Evolutionary conservation across 2,113 vertebrate species (phyloP), one percentile per base, ranked within the genome.

Genomic region (Xenopus borealis): DNA sequence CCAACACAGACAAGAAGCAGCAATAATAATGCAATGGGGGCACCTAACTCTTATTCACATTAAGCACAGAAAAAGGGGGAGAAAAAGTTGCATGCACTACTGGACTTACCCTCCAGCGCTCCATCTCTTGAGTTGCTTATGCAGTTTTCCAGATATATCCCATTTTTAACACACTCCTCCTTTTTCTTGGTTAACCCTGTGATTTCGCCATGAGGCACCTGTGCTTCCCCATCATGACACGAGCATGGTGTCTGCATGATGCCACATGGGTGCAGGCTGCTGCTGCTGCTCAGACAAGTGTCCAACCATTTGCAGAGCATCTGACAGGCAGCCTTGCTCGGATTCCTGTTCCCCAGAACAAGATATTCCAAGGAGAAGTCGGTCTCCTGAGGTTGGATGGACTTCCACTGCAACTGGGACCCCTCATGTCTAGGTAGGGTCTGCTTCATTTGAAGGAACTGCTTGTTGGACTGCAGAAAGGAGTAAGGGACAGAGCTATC

Each of bases 281-380:
- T 95, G 86, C 96, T 98, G 83, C 93, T 94, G 3, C 92, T 86
- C 81, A 99, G 86, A 72, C 96, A 99, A 3, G 94, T 90, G 0
- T 98, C 95, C 83, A 98, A 82, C 97, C 97, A 99, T 85, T 96
- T 95, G 84, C 97, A 99, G 14, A 99, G 89, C 94, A 98, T 95
- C 88, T 98, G 96, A 78, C 97, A 98, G 67, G 95, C 96, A 0
- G 95, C 94, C 83, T 94, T 95, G 86, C 96, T 98, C 9, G 96
- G 96, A 83, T 90, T 96, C 61, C 95, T 91, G 84, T 99, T 99
- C 74, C 97, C 96, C 73, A 98, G 93, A 16, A 98, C 96, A 13
- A 98, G 88, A 75, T 96, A 99, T 61, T 99, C 97, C 69, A 94
- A 93, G 0, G 96, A 96, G 85, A 99, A 99, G 63, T 95, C 93